Conservation (phyloP, 2,888 invertebrate genomes). For the Aelia acuminata region DNA sequence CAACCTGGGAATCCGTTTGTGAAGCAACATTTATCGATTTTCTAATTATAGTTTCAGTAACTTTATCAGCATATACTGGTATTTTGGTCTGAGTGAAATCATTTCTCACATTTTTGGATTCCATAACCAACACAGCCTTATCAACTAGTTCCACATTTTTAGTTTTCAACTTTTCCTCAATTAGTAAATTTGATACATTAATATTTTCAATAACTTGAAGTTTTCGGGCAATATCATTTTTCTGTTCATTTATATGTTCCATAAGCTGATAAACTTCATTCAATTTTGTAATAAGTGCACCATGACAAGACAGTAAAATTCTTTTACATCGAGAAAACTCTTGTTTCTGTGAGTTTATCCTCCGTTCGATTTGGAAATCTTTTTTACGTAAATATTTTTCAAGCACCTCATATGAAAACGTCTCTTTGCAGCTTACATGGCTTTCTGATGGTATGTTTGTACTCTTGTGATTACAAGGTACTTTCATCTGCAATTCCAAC, state of each 20-base stretch:
- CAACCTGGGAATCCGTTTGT: neutral
- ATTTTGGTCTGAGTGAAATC: neutral
- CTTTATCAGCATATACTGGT: neutral
- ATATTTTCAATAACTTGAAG: slow-evolving; percentile 24
- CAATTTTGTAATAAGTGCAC: slow-evolving; percentile 25
- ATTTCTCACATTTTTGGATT: neutral
- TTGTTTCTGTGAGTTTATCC: slow-evolving; percentile 28
- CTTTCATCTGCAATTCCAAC: neutral
- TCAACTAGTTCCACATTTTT: neutral
- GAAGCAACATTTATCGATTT: neutral
- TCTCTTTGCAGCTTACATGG: neutral
- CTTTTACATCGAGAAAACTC: slow-evolving; percentile 39
- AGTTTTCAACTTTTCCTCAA: neutral
- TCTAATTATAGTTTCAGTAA: neutral
- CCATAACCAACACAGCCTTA: slow-evolving; percentile 8
- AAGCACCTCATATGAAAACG: neutral
- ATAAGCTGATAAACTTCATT: neutral
- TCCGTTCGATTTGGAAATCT: neutral
- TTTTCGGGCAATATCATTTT: neutral
- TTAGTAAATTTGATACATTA: too few species aligned
- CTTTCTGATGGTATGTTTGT: neutral
- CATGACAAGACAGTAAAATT: slow-evolving; percentile 10
- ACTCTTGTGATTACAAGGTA: neutral
- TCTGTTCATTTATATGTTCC: slow-evolving; percentile 15
- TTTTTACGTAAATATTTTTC: slow-evolving; percentile 14